These are phyloP conservation scores for Eustalomyia histrio DNA, from an alignment of 2,888 invertebrate species.

Conservation along the genomic window DNA sequence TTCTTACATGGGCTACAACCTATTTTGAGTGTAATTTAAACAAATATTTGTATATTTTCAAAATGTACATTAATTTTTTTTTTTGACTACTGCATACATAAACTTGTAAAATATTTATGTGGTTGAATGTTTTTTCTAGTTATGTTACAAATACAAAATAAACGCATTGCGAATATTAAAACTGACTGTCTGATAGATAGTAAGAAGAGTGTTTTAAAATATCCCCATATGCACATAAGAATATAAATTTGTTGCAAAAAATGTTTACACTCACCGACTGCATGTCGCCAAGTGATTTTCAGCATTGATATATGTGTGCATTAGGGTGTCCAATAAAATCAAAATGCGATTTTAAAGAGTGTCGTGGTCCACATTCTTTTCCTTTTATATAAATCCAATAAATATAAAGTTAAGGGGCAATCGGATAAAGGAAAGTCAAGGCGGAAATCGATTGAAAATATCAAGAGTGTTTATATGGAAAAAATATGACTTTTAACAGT, in stretches of 20 bases:
- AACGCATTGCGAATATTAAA: conserved; percentile 52
- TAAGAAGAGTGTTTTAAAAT: background rate
- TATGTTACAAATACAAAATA: conserved; percentile 8
- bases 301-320: conserved; percentile 6
- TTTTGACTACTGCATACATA: background rate
- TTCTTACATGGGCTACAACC: no score
- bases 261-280: conserved; percentile 24
- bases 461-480: no score
- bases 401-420: no score
- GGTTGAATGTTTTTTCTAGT: background rate
- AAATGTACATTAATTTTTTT: background rate
- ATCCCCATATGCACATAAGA: background rate
- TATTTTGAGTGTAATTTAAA: no score
- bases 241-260: background rate
- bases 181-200: conserved; percentile 4
- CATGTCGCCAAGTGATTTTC: conserved; percentile 40
- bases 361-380: no score
- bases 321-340: background rate
- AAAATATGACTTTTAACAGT: no score
- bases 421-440: no score
- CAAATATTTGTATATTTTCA: background rate
- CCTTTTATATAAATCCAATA: no score
- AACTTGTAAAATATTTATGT: conserved; percentile 8
- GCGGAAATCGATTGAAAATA: no score
- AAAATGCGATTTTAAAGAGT: no score